Evolutionary conservation across 2,113 vertebrate genomes (phyloP).

Genomic region (Scartelaos histophorus): DNA sequence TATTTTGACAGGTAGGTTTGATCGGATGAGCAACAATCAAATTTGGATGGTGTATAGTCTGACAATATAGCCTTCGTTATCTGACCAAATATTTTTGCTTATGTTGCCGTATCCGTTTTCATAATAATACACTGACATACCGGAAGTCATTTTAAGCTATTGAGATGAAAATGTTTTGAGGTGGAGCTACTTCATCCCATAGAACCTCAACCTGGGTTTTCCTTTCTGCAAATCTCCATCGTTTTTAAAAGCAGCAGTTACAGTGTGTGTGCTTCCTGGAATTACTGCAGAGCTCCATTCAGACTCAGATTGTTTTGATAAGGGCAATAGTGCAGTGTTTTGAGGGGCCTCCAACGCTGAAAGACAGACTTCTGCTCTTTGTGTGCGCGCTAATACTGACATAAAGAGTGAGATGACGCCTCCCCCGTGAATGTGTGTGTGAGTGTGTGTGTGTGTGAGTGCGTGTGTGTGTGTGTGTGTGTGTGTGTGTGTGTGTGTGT

Average conservation of each 20-base stretch:
- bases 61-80: too few relatives aligned
- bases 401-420: conserved; percentile 49
- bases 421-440: conserved; percentile 6
- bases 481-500: background rate
- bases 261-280: conserved; percentile 43
- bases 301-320: conserved; percentile 65
- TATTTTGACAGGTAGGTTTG: too few relatives aligned
- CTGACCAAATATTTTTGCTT: too few relatives aligned
- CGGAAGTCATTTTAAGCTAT: too few relatives aligned
- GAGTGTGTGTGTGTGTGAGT: conserved; percentile 4
- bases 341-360: conserved; percentile 61
- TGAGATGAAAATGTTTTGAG: too few relatives aligned
- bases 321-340: conserved; percentile 57
- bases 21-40: too few relatives aligned
- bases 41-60: too few relatives aligned
- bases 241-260: conserved; percentile 16
- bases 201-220: too few relatives aligned
- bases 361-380: conserved; percentile 62
- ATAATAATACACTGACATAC: too few relatives aligned
- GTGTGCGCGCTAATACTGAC: conserved; percentile 53
- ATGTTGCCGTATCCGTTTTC: too few relatives aligned
- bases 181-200: too few relatives aligned
- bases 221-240: background rate
- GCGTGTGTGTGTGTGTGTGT: conserved; percentile 8
- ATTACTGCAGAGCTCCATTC: conserved; percentile 56